Conservation (phyloP, 2,797 vertebrate genomes). For the Girardinus metallicus region DNA sequence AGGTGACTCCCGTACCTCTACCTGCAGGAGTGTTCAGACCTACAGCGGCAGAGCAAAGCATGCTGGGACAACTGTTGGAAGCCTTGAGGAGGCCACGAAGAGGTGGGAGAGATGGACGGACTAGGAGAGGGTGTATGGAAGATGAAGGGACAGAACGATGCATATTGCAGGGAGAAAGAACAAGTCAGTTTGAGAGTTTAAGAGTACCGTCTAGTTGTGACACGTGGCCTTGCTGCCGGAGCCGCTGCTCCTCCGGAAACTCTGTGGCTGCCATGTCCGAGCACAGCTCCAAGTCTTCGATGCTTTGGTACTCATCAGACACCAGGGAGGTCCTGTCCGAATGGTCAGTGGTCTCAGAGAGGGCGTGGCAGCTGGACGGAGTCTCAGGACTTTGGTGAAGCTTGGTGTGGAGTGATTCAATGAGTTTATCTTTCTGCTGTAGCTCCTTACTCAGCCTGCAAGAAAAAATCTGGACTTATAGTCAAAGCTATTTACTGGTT, state of each 20-base stretch:
- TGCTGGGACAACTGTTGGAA: conserved; percentile 79
- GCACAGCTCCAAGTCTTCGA: conserved; percentile 88
- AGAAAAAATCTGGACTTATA: neutral
- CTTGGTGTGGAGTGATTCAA: conserved; percentile 89
- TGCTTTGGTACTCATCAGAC: conserved; percentile 83
- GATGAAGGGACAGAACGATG: conserved; percentile 45
- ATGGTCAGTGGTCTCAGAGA: conserved; percentile 88
- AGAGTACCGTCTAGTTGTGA: conserved; percentile 59
- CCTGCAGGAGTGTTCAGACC: conserved; percentile 42
- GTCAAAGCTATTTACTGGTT: neutral
- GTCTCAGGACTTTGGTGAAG: conserved; percentile 86
- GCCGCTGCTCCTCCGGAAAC: conserved; percentile 74
- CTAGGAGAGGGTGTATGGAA: conserved; percentile 65
- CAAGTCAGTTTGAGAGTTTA: neutral
- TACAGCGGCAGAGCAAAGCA: conserved; percentile 65
- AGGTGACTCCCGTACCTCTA: conserved; percentile 65
- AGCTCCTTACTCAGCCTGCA: conserved; percentile 89
- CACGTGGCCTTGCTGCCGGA: conserved; percentile 37
- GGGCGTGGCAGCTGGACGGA: conserved; percentile 85
- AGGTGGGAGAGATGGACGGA: conserved; percentile 49
- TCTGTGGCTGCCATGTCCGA: conserved; percentile 88
- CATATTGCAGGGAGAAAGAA: conserved; percentile 5
- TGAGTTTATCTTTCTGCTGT: conserved; percentile 92
- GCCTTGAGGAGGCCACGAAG: conserved; percentile 69
- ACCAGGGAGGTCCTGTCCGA: conserved; percentile 88